These are phyloP conservation scores for Chalcis sispes DNA, from an alignment of 2,888 invertebrate genomes.

Conservation along the genomic window DNA sequence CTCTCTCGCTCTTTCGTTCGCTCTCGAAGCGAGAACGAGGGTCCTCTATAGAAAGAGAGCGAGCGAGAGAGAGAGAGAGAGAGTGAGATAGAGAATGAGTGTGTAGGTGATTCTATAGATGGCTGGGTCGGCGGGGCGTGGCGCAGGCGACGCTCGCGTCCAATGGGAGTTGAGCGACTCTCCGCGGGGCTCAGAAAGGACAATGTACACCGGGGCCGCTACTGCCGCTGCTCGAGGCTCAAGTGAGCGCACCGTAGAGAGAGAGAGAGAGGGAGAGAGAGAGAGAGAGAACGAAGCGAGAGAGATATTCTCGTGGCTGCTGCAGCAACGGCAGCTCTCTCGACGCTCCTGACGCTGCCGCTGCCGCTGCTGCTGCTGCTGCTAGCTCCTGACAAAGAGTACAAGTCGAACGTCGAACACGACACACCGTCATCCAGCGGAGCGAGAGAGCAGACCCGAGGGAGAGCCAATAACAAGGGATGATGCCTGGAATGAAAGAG, in stretches of 20 bases:
- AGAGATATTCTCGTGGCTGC: constrained; percentile 31
- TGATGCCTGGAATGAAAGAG: constrained; percentile 9
- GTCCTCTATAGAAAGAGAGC: constrained; percentile 34
- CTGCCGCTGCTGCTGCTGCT: no score
- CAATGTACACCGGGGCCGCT: constrained; percentile 53
- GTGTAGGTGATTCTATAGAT: constrained; percentile 57
- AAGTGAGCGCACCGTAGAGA: constrained; percentile 33
- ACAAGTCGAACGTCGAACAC: constrained; percentile 67
- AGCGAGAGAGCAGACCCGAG: constrained; percentile 43
- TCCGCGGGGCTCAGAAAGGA: constrained; percentile 72
- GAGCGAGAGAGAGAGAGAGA: constrained; percentile 12
- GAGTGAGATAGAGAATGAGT: constrained; percentile 23
- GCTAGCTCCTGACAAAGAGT: constrained; percentile 61
- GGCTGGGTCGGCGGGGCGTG: constrained; percentile 70
- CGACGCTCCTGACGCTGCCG: no score
- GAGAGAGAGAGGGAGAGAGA: constrained; percentile 37
- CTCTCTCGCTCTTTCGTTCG: constrained; percentile 16
- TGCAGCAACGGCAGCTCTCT: not conserved
- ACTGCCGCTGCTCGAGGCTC: constrained; percentile 37
- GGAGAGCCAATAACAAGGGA: constrained; percentile 53
- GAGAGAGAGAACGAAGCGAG: constrained; percentile 28
- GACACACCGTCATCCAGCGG: constrained; percentile 34
- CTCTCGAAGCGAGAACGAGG: constrained; percentile 40
- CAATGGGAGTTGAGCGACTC: constrained; percentile 72
- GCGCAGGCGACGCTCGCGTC: constrained; percentile 71